phyloP scores from a whole-genome alignment of 2,797 vertebrate genomes.

The Poliocrania exsul region DNA sequence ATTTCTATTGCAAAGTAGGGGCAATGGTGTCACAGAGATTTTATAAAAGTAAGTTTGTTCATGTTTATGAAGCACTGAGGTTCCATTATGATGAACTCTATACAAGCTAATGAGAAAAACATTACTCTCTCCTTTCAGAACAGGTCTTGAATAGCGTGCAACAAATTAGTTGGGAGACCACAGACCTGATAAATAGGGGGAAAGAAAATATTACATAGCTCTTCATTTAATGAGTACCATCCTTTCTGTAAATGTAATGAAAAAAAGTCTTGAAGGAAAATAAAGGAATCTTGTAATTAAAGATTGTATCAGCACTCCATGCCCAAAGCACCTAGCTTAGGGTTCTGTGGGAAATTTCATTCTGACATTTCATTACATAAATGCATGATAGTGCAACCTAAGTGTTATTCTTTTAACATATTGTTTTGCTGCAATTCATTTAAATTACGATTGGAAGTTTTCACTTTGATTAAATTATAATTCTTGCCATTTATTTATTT shows the following conservation, averaged over 20 bases:
- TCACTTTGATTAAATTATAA: background rate
- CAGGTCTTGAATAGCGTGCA: background rate
- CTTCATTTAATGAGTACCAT: background rate
- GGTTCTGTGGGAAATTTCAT: background rate
- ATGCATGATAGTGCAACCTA: background rate
- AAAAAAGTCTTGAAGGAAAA: constrained; percentile 4
- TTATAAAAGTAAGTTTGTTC: background rate
- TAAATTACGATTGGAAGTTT: background rate
- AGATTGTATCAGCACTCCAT: background rate
- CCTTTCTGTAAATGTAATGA: background rate
- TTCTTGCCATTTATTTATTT: background rate
- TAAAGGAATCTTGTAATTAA: constrained; percentile 37
- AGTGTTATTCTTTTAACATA: background rate
- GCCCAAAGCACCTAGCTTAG: background rate
- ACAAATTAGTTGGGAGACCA: background rate
- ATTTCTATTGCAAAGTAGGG: background rate
- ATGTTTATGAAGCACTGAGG: background rate
- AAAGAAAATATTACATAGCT: background rate
- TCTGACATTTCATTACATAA: background rate
- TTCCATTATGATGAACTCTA: background rate
- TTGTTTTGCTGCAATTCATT: background rate
- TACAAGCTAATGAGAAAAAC: background rate
- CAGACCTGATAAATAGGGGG: background rate
- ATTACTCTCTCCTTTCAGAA: background rate
- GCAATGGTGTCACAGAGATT: background rate